These are phyloP conservation scores for Opisthograptis luteolata DNA, from an alignment of 2,888 invertebrate species.

Conservation along the genomic window DNA sequence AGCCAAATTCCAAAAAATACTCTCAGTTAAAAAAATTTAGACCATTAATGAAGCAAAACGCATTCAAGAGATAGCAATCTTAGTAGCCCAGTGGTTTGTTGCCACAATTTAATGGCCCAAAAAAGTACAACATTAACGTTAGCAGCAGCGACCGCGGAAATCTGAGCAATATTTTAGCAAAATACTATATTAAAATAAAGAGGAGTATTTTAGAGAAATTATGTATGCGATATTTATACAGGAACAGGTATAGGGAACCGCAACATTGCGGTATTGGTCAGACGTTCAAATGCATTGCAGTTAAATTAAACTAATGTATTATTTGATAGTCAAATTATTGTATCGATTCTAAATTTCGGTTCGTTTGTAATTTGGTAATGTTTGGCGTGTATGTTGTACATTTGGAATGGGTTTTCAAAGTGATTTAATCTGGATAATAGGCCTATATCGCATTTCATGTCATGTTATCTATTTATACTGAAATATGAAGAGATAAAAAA, in stretches of 20 bases:
- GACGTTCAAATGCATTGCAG: conserved; percentile 57
- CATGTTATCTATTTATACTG: too few relatives aligned
- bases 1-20: not conserved
- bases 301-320: conserved; percentile 62
- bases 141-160: conserved; percentile 2
- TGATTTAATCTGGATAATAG: not conserved
- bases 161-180: conserved; percentile 45
- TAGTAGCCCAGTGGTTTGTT: conserved; percentile 6
- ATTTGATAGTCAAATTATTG: conserved; percentile 40
- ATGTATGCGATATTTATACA: conserved; percentile 38
- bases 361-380: conserved; percentile 18
- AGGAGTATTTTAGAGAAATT: conserved; percentile 40
- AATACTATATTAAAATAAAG: conserved; percentile 57
- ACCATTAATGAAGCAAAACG: not conserved
- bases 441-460: too few relatives aligned
- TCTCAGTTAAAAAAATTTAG: not conserved
- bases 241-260: conserved; percentile 46
- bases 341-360: conserved; percentile 23
- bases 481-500: too few relatives aligned
- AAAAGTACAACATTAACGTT: conserved; percentile 5
- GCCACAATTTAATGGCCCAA: conserved; percentile 8
- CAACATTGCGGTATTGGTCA: conserved; percentile 49
- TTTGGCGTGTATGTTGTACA: not conserved
- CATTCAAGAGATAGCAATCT: conserved; percentile 13
- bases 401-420: not conserved